Conservation (phyloP, 2,113 vertebrate species). For the Athene cunicularia region DNA sequence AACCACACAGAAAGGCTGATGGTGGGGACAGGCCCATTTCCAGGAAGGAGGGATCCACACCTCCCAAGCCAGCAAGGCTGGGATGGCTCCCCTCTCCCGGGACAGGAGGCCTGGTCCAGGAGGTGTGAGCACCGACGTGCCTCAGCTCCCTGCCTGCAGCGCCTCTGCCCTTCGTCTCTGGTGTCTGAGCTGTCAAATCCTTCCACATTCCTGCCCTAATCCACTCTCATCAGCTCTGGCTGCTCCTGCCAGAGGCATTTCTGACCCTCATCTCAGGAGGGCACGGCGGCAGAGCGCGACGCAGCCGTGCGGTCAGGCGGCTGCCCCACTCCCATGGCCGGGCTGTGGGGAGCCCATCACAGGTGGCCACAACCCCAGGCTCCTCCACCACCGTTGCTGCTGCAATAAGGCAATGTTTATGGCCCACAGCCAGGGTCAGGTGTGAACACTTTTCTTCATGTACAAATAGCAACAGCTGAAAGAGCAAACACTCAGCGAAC, state of each 20-base stretch:
- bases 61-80: background rate
- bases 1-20: background rate
- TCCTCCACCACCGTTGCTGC: background rate
- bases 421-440: background rate
- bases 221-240: background rate
- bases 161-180: background rate
- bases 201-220: background rate
- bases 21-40: background rate
- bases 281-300: fast-evolving
- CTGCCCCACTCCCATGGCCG: fast-evolving
- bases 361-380: background rate
- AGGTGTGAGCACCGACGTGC: background rate
- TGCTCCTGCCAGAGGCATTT: background rate
- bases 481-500: background rate
- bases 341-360: fast-evolving
- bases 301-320: fast-evolving
- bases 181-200: background rate
- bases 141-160: background rate
- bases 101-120: background rate
- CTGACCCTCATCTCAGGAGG: background rate
- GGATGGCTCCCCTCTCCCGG: background rate
- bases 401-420: background rate
- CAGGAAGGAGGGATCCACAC: background rate
- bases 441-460: background rate
- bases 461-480: background rate